phyloP scores from a whole-genome alignment of 2,888 invertebrate species.

The Drosophila prolongata region DNA sequence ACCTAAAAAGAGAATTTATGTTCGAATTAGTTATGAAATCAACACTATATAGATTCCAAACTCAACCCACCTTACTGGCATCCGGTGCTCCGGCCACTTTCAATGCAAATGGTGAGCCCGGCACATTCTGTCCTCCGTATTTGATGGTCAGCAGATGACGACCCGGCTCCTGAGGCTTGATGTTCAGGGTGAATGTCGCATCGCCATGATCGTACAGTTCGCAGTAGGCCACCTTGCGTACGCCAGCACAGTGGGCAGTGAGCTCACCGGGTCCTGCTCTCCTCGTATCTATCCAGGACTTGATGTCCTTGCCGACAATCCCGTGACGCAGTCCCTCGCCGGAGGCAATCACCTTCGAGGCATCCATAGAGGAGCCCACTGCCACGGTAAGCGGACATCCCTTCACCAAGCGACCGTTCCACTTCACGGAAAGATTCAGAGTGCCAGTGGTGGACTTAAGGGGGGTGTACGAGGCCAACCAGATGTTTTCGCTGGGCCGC shows the following conservation, averaged over 20 bases:
- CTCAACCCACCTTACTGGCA: constrained; percentile 91
- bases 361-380: constrained; percentile 87
- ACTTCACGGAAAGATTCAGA: constrained; percentile 94
- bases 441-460: constrained; percentile 91
- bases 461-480: constrained; percentile 96
- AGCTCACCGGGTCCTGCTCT: constrained; percentile 98
- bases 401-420: constrained; percentile 95
- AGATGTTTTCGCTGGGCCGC: constrained; percentile 93
- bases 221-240: constrained; percentile 97
- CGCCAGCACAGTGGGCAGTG: constrained; percentile 98
- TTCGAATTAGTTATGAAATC: not conserved
- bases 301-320: constrained; percentile 97
- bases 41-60: not conserved
- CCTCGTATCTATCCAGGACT: constrained; percentile 98
- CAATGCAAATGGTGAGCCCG: constrained; percentile 96
- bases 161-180: constrained; percentile 98
- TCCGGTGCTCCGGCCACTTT: constrained; percentile 98
- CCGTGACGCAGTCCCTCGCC: constrained; percentile 97
- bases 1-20: constrained; percentile 85
- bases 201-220: constrained; percentile 99
- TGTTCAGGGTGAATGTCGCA: constrained; percentile 98
- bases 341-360: constrained; percentile 93
- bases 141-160: constrained; percentile 97
- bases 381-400: constrained; percentile 95
- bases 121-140: constrained; percentile 94